Percentiles rank a stretch among this genome's conserved stretches.
These are phyloP conservation scores for Gryllus bimaculatus DNA, from an alignment of 1,140 invertebrate genomes.

Conservation along the genomic window DNA sequence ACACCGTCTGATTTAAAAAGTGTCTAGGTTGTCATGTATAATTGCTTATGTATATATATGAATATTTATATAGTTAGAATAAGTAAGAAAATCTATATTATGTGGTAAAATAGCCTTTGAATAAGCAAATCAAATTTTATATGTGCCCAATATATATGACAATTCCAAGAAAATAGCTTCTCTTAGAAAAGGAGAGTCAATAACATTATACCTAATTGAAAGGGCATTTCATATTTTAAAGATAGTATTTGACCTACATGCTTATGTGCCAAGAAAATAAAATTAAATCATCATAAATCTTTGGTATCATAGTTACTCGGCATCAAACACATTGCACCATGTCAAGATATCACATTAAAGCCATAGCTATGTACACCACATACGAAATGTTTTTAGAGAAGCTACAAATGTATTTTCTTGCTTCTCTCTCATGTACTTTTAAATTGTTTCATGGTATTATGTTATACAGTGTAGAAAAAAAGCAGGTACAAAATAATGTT, in stretches of 20 bases:
- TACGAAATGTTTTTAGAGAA: background rate
- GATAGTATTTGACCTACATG: background rate
- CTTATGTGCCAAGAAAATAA: background rate
- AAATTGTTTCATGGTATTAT: background rate
- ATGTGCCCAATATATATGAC: background rate
- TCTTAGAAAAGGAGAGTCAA: background rate
- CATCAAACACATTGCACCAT: constrained; percentile 13
- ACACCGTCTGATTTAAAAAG: constrained; percentile 8
- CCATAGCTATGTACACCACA: background rate
- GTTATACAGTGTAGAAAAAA: constrained; percentile 6
- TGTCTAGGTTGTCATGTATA: constrained; percentile 1
- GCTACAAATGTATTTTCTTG: background rate
- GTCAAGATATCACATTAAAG: constrained; percentile 14
- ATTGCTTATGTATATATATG: background rate
- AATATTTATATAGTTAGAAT: background rate
- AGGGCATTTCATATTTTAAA: background rate
- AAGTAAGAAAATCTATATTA: constrained; percentile 8
- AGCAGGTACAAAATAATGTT: constrained; percentile 16
- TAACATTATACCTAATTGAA: background rate
- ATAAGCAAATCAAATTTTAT: constrained; percentile 10
- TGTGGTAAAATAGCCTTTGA: constrained; percentile 8
- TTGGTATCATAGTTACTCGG: constrained; percentile 14
- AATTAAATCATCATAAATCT: constrained; percentile 8
- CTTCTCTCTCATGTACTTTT: background rate
- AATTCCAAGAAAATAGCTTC: constrained; percentile 1